Evolutionary conservation across 2,797 vertebrate genomes (phyloP).

Genomic region (Thalassophryne amazonica): DNA sequence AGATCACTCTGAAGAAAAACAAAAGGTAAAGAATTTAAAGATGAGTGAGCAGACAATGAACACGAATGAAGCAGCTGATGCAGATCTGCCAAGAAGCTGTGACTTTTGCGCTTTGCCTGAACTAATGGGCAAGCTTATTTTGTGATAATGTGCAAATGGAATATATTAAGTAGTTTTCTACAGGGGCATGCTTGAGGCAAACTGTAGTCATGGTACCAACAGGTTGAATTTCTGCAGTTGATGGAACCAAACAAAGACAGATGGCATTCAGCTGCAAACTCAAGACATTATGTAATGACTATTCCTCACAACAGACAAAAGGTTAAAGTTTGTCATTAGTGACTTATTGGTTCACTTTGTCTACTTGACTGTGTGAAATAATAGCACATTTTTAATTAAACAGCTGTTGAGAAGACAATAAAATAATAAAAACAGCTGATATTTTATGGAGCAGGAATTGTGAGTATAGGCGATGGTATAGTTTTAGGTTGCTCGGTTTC

Average conservation of each 20-base stretch:
- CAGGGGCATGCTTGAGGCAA: neutral
- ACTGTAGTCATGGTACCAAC: neutral
- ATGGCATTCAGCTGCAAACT: constrained; percentile 14
- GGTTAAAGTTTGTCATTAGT: constrained; percentile 46
- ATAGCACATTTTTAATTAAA: constrained; percentile 44
- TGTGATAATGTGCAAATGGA: too few species aligned
- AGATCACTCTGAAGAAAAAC: too few species aligned
- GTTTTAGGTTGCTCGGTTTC: constrained; percentile 26
- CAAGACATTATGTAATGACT: constrained; percentile 15
- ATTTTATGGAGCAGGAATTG: neutral
- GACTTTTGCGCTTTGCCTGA: too few species aligned
- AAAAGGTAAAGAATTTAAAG: too few species aligned
- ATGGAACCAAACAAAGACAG: constrained; percentile 43
- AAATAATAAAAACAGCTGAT: constrained; percentile 9
- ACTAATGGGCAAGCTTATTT: too few species aligned
- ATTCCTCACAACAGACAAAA: constrained; percentile 42
- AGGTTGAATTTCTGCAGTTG: constrained; percentile 20
- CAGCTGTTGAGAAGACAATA: constrained; percentile 25
- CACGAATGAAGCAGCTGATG: too few species aligned
- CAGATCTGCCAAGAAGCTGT: too few species aligned
- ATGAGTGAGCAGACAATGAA: too few species aligned
- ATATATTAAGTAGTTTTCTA: neutral
- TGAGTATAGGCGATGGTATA: too few species aligned
- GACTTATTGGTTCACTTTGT: constrained; percentile 34
- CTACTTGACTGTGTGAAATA: constrained; percentile 19